Evolutionary conservation across 2,113 vertebrate species (phyloP).

Genomic region (Pampusana beccarii): DNA sequence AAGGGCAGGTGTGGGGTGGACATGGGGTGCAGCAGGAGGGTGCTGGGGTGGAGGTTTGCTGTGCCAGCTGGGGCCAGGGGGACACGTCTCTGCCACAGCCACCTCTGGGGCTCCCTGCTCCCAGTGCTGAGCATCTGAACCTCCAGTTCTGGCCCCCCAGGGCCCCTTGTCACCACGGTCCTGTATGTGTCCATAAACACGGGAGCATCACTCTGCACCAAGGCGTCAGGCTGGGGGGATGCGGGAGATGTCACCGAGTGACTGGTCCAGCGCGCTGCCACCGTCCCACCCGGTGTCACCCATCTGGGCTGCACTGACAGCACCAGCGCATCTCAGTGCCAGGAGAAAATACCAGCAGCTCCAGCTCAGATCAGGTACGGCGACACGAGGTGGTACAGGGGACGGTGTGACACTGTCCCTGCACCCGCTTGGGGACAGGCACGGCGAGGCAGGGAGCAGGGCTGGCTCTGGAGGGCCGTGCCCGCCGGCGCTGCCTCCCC

Average conservation of each 20-base stretch:
- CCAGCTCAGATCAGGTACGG: fast-evolving
- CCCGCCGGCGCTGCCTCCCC: not conserved
- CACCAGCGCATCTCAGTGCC: fast-evolving
- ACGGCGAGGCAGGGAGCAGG: not conserved
- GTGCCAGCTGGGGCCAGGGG: fast-evolving
- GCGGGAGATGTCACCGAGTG: not conserved
- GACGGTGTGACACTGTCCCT: not conserved
- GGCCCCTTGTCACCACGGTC: not conserved
- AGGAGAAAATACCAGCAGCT: not conserved
- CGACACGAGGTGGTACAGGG: fast-evolving
- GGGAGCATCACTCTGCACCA: not conserved
- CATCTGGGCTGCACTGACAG: not conserved
- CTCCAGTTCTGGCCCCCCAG: fast-evolving
- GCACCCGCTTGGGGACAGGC: fast-evolving
- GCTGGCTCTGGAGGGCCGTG: not conserved
- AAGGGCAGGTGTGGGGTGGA: not conserved
- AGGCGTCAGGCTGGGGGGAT: not conserved
- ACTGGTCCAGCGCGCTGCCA: not conserved
- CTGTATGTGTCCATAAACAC: fast-evolving
- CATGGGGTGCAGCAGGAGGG: not conserved
- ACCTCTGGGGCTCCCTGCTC: not conserved
- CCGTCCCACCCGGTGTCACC: not conserved
- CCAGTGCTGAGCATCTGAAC: fast-evolving
- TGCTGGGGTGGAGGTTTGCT: not conserved
- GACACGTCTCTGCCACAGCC: not conserved